Percentiles rank a stretch among this genome's conserved stretches.
Conservation (phyloP, 2,113 vertebrate species). For the Lethenteron camtschaticum region DNA sequence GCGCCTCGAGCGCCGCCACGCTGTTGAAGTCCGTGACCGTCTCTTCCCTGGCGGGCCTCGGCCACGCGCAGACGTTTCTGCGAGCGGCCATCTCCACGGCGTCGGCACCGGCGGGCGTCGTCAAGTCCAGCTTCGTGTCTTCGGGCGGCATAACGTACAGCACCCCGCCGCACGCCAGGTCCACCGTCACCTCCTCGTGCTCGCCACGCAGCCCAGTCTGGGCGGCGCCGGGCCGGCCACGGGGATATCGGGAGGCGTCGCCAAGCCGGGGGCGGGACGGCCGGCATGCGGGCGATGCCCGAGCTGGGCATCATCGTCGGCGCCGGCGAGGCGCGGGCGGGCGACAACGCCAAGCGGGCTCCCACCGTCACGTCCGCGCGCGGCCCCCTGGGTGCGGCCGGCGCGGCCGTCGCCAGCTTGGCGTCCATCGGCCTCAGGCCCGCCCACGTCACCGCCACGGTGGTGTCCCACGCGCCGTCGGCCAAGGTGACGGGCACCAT, state of each 20-base stretch:
- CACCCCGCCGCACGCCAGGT: constrained; percentile 21
- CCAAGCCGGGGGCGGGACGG: no score
- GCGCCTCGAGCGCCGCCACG: no score
- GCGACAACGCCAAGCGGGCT: constrained; percentile 31
- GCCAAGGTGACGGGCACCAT: constrained; percentile 23
- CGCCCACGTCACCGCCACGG: constrained; percentile 50
- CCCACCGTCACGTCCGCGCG: constrained; percentile 16
- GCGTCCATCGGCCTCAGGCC: constrained; percentile 30
- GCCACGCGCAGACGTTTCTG: no score
- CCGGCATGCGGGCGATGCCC: constrained; percentile 79
- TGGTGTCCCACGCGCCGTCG: constrained; percentile 51
- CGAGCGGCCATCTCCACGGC: no score
- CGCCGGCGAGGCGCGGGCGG: constrained; percentile 45
- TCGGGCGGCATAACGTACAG: no score
- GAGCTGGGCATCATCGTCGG: constrained; percentile 48
- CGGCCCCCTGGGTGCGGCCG: constrained; percentile 18
- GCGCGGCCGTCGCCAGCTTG: constrained; percentile 29
- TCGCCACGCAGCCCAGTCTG: no score
- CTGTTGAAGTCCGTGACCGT: constrained; percentile 30
- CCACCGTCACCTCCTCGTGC: constrained; percentile 27
- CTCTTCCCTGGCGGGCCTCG: constrained; percentile 43
- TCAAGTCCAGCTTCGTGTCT: no score
- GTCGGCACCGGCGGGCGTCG: no score
- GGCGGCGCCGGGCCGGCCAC: constrained; percentile 29
- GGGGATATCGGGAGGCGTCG: no score